Evolutionary conservation across 1,140 invertebrate species (phyloP), one percentile per base, ranked within the genome.

Genomic region (Muscidifurax raptorellus): DNA sequence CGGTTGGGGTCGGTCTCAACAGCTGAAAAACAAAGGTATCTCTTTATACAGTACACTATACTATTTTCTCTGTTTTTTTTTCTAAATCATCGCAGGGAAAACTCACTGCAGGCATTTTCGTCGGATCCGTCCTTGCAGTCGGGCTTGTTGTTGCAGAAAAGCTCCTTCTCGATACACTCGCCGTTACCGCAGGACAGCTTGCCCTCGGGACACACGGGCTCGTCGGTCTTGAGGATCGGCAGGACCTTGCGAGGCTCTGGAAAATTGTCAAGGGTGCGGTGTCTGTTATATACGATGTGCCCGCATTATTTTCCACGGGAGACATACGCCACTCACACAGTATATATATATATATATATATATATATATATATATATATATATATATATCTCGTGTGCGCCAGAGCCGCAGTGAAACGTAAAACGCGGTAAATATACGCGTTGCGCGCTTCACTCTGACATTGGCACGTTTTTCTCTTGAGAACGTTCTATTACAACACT

Each of bases 51-150:
- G n/a, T 89, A 83, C 10, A 40, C 28, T 0, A 40, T 40, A 40
- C 36, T 12, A 9, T 40, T 40, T 40, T 40, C 32, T 7, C 10
- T 0, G 1, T 40, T 10, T 44, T 47, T 13, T 47, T 10, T 47
- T 47, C 44, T 1, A 40, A 40, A 40, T 40, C 36, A 40, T 40
- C 7, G 32, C 1, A 5, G 32, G 32, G 10, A 40, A 40, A 40
- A 96, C 97, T 96, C 94, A 98, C 97, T 96, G 95, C 98, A 99
- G 87, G 97, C 97, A 89, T 97, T 98, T 94, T 99, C 98, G 91
- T 99, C 98, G 64, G 97, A 98, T 89, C 98, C 97, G 92, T 99
- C 98, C 89, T 97, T 96, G 93, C 98, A 99, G 89, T 99, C 97
- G 44, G 95, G 93, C 93, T 97, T 97, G 90, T 97, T 97, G 91